Base-by-base conservation (phyloP, 2,888 invertebrate species). In the Parnassius mnemosyne region DNA sequence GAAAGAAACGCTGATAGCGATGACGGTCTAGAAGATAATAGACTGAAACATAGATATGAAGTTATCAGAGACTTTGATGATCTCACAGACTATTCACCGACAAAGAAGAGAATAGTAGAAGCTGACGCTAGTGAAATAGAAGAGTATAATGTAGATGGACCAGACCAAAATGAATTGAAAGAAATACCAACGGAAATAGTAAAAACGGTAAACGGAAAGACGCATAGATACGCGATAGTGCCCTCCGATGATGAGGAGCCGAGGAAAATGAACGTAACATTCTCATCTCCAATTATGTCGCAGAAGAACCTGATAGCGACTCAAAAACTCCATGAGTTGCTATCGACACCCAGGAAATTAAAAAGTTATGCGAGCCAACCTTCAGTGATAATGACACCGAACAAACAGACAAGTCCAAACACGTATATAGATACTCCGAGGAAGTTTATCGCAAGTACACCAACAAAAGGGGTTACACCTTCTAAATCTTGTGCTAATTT, bases 311-410 rank as follows among this genome's bases (percentile, higher is more conserved):
- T 94, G 0, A 92, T 93, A 25, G 96, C 96, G 0, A 96, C 96
- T 0, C 95, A 95, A 73, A 96, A 95, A 72, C 83, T 96, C 0
- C 95, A 96, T 78, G 96, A 96, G 71, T 78, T 96, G 3, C 77
- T 96, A 0, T 94, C 95, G 1, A 96, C 96, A 0, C 96, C 96
- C 0, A 90, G 94, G 34, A 95, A 95, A 73, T 60, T 93, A 67
- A 83, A 92, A 72, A 80, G 91, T 57, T 89, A 89, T 47, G 87
- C 85, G 0, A 92, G 92, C 55, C 92, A 93, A 53, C 92, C 93
- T 0, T 93, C 92, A 7, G 87, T 93, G 0, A 81, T 86, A 10
- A 84, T 89, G 42, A 86, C 85, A 0, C 87, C 87, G 0, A 86
- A 81, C 64, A 92, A 87, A 74, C 75, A 65, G 57, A 81, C 74